phyloP scores from a whole-genome alignment of 2,113 vertebrate genomes.

The Globicephala melas region DNA sequence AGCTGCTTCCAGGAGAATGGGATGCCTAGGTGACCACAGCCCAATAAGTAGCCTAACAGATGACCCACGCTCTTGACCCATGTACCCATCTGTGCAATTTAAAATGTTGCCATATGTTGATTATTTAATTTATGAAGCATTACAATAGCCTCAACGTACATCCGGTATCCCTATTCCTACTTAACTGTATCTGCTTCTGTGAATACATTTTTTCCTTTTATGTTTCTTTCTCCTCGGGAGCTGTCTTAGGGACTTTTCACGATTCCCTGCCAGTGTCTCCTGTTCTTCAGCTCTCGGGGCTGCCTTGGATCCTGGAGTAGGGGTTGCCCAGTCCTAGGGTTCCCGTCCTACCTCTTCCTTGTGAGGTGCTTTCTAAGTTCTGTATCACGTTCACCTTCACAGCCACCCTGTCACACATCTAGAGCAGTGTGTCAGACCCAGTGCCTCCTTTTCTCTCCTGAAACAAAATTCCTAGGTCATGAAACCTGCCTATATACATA shows the following conservation, averaged over 20 bases:
- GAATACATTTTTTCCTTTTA: background rate
- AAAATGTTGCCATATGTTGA: background rate
- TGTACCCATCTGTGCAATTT: background rate
- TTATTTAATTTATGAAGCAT: background rate
- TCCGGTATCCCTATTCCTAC: background rate
- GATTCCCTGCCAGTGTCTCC: background rate
- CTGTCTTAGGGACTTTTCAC: background rate
- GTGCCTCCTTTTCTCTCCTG: background rate
- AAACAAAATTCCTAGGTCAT: background rate
- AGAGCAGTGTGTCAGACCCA: background rate
- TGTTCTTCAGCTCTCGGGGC: background rate
- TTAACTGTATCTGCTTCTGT: background rate
- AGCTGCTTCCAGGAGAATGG: background rate
- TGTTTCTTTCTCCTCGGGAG: background rate
- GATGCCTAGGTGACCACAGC: background rate
- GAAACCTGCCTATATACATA: background rate
- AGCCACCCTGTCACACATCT: background rate
- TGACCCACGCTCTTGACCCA: background rate
- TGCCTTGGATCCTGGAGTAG: background rate
- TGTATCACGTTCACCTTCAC: background rate
- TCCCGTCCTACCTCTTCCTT: fast-evolving
- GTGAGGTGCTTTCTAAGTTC: background rate
- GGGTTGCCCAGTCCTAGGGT: background rate
- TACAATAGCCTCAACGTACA: background rate
- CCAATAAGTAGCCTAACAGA: background rate